Base-by-base conservation (phyloP, 2,888 invertebrate genomes). In the Caenorhabditis zanzibari region DNA sequence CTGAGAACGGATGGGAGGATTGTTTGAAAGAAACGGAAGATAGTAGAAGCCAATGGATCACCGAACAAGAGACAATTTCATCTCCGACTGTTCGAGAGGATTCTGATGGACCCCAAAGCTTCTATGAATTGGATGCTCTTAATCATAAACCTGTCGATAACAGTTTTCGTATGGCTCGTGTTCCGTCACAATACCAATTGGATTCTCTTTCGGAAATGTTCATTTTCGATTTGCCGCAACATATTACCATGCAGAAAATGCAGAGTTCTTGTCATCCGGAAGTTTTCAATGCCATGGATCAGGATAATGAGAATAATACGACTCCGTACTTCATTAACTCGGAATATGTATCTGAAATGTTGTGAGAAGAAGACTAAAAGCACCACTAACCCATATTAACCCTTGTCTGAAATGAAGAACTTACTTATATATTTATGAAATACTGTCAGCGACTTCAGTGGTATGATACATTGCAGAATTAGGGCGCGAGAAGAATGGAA, bases 161-260 rank as follows among this genome's bases (percentile, higher is more conserved):
- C n/a, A 66, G 12, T n/a, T 59, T 54, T 4, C 79, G 84, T 47
- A 26, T 80, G 54, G 56, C 80, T n/a, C 71, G 80, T 41, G 82
- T 86, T 35, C 86, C 86, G 19, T 84, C 84, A 16, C 86, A 86
- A 54, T 86, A 86, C 72, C 84, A 86, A 35, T 61, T 86, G 16
- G 86, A 86, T 63, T 72, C 66, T 28, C 71, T 86, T 12, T 81
- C 81, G 16, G 86, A 86, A 47, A 79, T 82, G 72, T 86, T 84
- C 61, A 41, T 81, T 59, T 84, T 82, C 47, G 86, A 86, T 71
- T 66, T 82, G 32, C 86, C 84, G 4, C 76, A 77, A 24, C 61
- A 80, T 35, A 47, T 54, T 28, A 24, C 56, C 7, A 22, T 71
- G 41, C 38, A 69, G n/a, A 41, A 22, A 22, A n/a, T 28, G 19